Conservation (phyloP, 2,797 vertebrate species). For the Clarias fuscus region DNA sequence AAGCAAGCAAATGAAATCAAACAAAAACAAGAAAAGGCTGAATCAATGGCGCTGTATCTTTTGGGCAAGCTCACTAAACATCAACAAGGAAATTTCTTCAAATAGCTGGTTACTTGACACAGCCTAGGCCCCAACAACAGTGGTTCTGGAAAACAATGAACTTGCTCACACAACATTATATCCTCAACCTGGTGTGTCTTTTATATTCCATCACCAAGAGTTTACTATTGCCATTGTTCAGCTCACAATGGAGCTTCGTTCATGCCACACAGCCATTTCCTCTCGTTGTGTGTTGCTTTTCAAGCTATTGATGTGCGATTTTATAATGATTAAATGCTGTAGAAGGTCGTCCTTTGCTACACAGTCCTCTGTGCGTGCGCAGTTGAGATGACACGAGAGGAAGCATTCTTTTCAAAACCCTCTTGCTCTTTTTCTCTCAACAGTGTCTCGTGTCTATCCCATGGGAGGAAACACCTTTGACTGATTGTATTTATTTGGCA, state of each 20-base stretch:
- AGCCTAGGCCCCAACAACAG: constrained; percentile 63
- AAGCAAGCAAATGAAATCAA: constrained; percentile 64
- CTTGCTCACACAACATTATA: constrained; percentile 60
- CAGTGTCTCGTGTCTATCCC: constrained; percentile 46
- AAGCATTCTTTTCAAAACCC: constrained; percentile 31
- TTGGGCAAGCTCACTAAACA: constrained; percentile 38
- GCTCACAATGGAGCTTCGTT: constrained; percentile 67
- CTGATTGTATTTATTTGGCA: constrained; percentile 44
- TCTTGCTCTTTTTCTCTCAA: constrained; percentile 22
- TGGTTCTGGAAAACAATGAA: constrained; percentile 66
- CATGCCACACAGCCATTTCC: constrained; percentile 69
- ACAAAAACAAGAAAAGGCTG: constrained; percentile 43
- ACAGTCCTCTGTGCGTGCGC: constrained; percentile 56
- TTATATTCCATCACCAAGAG: constrained; percentile 57
- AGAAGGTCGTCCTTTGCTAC: constrained; percentile 66
- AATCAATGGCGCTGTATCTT: constrained; percentile 50
- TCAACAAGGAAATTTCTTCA: constrained; percentile 45
- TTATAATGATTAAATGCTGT: constrained; percentile 69
- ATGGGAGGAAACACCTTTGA: constrained; percentile 56
- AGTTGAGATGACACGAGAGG: constrained; percentile 37
- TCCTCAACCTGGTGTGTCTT: constrained; percentile 65
- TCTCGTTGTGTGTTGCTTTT: constrained; percentile 68
- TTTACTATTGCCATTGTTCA: constrained; percentile 71
- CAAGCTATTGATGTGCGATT: constrained; percentile 73
- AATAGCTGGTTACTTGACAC: constrained; percentile 71